phyloP scores from a whole-genome alignment of 2,113 vertebrate species.

The Lophotis ruficrista region DNA sequence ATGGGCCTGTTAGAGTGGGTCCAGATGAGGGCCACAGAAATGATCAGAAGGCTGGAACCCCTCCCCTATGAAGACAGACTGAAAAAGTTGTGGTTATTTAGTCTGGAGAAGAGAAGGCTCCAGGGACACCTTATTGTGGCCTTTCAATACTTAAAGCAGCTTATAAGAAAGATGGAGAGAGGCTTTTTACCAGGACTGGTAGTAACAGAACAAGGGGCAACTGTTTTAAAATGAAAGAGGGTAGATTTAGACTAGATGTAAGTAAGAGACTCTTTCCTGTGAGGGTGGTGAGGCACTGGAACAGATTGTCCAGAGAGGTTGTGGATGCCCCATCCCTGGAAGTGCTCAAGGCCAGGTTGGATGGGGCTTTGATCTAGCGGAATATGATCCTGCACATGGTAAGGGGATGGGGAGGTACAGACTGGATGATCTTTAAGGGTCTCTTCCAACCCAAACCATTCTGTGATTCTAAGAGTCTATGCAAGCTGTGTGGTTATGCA shows the following conservation, averaged over 20 bases:
- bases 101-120: neutral
- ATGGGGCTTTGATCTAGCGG: neutral
- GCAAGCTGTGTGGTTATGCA: neutral
- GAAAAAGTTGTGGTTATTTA: neutral
- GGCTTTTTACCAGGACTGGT: neutral
- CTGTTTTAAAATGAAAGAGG: neutral
- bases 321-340: neutral
- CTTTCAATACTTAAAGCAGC: neutral
- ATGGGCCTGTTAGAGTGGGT: accelerated
- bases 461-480: neutral
- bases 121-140: neutral
- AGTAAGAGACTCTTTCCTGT: neutral
- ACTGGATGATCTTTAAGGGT: neutral
- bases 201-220: neutral
- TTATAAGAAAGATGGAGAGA: neutral
- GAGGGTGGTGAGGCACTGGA: neutral
- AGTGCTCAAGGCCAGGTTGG: neutral
- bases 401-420: no score
- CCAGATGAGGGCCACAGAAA: neutral
- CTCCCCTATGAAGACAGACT: neutral
- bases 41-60: neutral
- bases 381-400: accelerated
- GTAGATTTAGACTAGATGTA: neutral
- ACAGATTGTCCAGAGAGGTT: neutral
- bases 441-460: neutral